phyloP scores from a whole-genome alignment of 2,797 vertebrate genomes.

The Myotis vivesi region DNA sequence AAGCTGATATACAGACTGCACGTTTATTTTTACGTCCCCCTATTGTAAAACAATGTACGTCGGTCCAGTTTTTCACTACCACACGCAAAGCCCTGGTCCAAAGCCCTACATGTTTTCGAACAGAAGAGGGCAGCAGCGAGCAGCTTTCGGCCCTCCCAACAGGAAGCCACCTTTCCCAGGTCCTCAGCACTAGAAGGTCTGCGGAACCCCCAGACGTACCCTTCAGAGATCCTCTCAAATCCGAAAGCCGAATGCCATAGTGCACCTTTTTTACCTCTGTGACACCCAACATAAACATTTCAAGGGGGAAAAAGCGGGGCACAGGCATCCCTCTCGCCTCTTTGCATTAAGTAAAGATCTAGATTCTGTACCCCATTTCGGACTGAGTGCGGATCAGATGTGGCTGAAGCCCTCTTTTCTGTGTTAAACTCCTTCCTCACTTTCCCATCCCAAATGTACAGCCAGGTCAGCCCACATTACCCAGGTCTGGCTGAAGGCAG shows the following conservation, averaged over 20 bases:
- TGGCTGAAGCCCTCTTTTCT: background rate
- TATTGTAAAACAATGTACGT: background rate
- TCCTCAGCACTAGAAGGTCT: background rate
- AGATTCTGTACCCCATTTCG: background rate
- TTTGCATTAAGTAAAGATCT: background rate
- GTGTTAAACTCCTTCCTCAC: too few relatives aligned
- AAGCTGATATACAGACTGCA: background rate
- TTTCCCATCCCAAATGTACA: background rate
- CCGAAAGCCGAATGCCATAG: background rate
- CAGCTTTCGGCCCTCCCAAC: background rate
- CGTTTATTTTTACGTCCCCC: background rate
- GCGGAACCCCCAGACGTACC: background rate
- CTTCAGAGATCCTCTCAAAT: background rate
- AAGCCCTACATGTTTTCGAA: background rate
- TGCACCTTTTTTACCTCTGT: background rate
- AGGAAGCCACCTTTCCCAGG: background rate
- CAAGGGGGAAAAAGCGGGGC: background rate
- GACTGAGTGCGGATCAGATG: background rate
- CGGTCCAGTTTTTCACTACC: background rate
- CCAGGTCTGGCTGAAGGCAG: background rate
- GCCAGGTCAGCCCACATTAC: background rate
- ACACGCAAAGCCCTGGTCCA: fast-evolving
- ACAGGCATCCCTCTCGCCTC: background rate
- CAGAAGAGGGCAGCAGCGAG: slow-evolving; percentile 63
- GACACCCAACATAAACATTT: background rate